Evolutionary conservation across 1,140 invertebrate species (phyloP).

Genomic region (Bombyx mandarina): DNA sequence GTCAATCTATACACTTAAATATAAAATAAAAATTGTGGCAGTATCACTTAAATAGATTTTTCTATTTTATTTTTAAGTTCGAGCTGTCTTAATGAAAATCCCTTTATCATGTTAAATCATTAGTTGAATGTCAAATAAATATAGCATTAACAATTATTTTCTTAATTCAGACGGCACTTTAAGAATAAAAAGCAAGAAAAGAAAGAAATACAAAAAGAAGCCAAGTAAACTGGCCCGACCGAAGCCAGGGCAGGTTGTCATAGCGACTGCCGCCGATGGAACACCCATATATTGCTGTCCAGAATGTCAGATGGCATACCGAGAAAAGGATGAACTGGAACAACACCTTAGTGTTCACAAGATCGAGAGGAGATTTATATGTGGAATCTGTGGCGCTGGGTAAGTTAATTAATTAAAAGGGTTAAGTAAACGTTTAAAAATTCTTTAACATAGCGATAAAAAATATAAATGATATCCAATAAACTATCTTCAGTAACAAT

Average conservation of each 20-base stretch:
- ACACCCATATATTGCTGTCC: slow-evolving; percentile 83
- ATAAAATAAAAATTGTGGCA: too few species aligned
- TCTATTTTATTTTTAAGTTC: too few species aligned
- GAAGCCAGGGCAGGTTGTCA: slow-evolving; percentile 80
- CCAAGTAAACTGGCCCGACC: slow-evolving; percentile 80
- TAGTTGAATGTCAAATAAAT: too few species aligned
- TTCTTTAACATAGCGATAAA: too few species aligned
- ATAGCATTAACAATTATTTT: background rate
- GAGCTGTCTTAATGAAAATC: too few species aligned
- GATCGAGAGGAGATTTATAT: slow-evolving; percentile 79
- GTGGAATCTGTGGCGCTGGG: slow-evolving; percentile 72
- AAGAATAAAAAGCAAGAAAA: slow-evolving; percentile 73
- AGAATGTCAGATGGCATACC: slow-evolving; percentile 84
- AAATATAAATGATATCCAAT: too few species aligned
- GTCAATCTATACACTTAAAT: too few species aligned
- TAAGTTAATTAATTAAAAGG: slow-evolving; percentile 17
- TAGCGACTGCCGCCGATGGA: slow-evolving; percentile 80
- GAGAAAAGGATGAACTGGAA: slow-evolving; percentile 82
- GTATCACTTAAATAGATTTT: too few species aligned
- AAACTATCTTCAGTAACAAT: too few species aligned
- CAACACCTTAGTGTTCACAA: slow-evolving; percentile 83
- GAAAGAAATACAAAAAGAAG: slow-evolving; percentile 86
- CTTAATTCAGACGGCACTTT: slow-evolving; percentile 30
- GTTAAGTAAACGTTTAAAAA: too few species aligned
- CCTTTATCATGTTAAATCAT: too few species aligned